These are phyloP conservation scores for Mola mola DNA, from an alignment of 2,113 vertebrate species.

Conservation along the genomic window DNA sequence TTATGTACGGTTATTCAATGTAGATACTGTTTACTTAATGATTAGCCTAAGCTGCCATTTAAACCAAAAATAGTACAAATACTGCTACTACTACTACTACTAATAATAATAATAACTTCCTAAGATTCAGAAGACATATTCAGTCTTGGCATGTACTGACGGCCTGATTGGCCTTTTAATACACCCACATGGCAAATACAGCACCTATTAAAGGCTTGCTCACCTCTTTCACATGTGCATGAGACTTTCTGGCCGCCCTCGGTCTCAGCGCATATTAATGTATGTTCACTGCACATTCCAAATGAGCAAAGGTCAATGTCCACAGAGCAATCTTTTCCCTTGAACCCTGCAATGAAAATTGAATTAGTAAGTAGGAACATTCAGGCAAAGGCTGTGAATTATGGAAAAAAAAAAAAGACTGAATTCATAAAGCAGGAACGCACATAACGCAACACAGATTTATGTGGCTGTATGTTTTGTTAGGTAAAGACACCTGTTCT, in stretches of 20 bases:
- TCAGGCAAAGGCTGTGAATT: conserved; percentile 10
- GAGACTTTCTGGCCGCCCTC: conserved; percentile 69
- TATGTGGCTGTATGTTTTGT: conserved; percentile 71
- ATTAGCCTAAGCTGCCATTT: too few relatives aligned
- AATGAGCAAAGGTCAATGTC: conserved; percentile 74
- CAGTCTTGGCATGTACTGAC: not conserved
- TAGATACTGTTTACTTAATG: too few relatives aligned
- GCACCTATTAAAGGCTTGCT: conserved; percentile 24
- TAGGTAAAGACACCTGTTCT: conserved; percentile 70
- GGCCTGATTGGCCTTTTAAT: not conserved
- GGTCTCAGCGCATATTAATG: conserved; percentile 66
- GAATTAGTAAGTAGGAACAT: conserved; percentile 8
- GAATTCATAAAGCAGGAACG: conserved; percentile 30
- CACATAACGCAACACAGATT: conserved; percentile 34
- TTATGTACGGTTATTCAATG: too few relatives aligned
- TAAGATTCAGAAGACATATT: too few relatives aligned
- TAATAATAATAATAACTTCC: too few relatives aligned
- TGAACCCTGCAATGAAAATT: conserved; percentile 62
- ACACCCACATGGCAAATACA: not conserved
- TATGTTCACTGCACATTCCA: conserved; percentile 69
- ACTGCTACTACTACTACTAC: too few relatives aligned
- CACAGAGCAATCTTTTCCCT: conserved; percentile 72
- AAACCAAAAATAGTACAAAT: too few relatives aligned
- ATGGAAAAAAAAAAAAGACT: conserved; percentile 16
- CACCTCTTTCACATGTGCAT: conserved; percentile 71